Evolutionary conservation across 1,140 invertebrate genomes (phyloP).

Genomic region (Augochlora pura): DNA sequence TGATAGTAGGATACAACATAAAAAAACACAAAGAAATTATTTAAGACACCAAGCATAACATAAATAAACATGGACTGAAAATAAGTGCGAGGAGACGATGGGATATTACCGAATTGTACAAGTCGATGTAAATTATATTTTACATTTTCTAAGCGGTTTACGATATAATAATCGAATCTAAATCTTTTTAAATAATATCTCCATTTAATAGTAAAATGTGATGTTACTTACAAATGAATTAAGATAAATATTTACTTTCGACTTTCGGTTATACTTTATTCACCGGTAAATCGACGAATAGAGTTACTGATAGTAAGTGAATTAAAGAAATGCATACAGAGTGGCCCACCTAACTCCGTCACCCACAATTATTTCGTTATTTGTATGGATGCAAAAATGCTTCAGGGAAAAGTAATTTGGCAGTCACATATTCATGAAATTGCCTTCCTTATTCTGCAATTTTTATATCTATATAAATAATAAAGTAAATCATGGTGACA

Average conservation of each 20-base stretch:
- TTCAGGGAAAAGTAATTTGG: too few species aligned
- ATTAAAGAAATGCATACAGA: not conserved
- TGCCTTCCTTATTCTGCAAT: too few species aligned
- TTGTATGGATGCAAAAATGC: too few species aligned
- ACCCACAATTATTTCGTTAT: too few species aligned
- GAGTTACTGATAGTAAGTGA: not conserved
- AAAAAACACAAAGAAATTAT: constrained; percentile 16
- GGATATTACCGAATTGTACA: not conserved
- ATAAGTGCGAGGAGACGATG: not conserved
- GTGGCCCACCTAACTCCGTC: too few species aligned
- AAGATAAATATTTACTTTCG: not conserved
- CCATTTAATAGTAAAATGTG: not conserved
- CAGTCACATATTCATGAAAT: too few species aligned
- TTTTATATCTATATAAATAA: too few species aligned
- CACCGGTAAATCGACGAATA: not conserved
- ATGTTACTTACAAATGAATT: not conserved
- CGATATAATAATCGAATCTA: not conserved
- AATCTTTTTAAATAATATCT: not conserved
- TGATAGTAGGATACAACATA: not conserved
- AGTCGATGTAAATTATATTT: constrained; percentile 15
- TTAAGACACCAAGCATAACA: constrained; percentile 22
- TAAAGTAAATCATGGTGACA: too few species aligned
- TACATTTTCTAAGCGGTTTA: not conserved
- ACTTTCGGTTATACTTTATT: not conserved
- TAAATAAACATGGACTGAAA: constrained; percentile 11